Evolutionary conservation across 2,888 invertebrate species (phyloP), one percentile per base, ranked within the genome.

Genomic region (Ophion ellenae): DNA sequence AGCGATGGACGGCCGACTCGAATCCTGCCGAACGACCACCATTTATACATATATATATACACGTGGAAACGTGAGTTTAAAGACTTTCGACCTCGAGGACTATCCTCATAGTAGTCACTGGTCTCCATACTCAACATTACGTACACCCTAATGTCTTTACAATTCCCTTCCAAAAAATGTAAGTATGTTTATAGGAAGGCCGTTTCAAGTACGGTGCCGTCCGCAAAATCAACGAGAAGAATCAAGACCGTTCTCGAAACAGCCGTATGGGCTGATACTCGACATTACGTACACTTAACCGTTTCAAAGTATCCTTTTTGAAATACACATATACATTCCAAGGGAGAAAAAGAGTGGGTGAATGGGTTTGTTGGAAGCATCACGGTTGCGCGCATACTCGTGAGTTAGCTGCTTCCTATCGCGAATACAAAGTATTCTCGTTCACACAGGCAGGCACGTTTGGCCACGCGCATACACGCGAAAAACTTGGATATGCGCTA

Each of bases 1-100:
- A 88, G 87, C 87, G 86, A 88, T 87, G 87, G 88, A 88, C 86
- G 87, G 87, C 87, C 87, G 81, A 83, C 83, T 81, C 32, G 86
- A 83, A 86, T 81, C 81, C 78, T 78, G 69, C 75, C 74, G 73
- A 63, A 69, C 24, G 64, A 28, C 40, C 63, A 32, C 32, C 32
- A 32, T 2, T 4, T 4, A 32, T 4, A 32, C 45, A 75, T n/a
- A 36, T 28, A 67, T 14, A 70, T 6, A 24, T 17, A 40, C 17
- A 53, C 53, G 53, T 53, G 14, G 53, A 53, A 53, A 53, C 53
- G 53, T 17, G 17, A 53, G 11, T 53, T 53, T 17, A 17, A 53
- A 17, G 53, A 53, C 53, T 14, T 14, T 47, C 11, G 47, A 47
- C 14, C 10, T 47, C 47, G 14, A 47, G 14, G 47, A 14, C 47